phyloP scores from a whole-genome alignment of 2,113 vertebrate species.

The Hipposideros armiger region DNA sequence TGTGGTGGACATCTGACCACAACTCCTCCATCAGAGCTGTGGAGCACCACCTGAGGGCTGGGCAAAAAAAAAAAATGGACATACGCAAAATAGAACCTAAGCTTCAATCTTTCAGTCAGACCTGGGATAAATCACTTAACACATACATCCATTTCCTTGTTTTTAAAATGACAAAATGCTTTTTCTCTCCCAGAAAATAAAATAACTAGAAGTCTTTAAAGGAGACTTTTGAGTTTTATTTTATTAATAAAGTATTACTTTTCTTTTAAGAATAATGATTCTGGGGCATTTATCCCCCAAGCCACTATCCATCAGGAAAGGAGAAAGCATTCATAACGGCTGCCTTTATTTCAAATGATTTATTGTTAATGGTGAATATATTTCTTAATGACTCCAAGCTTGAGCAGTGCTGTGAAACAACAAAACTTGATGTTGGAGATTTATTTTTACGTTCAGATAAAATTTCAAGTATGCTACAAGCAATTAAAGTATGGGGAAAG shows the following conservation, averaged over 20 bases:
- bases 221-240: conserved; percentile 37
- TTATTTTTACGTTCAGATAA: conserved; percentile 64
- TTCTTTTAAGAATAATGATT: conserved; percentile 73
- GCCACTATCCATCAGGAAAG: conserved; percentile 52
- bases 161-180: conserved; percentile 55
- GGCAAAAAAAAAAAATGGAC: neutral
- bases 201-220: conserved; percentile 54
- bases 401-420: conserved; percentile 20
- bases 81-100: neutral
- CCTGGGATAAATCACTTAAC: conserved; percentile 57
- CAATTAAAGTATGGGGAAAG: conserved; percentile 46
- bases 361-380: conserved; percentile 55
- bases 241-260: conserved; percentile 77
- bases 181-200: neutral
- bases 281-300: neutral
- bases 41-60: neutral
- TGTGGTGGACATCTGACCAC: neutral
- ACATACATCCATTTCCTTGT: conserved; percentile 29
- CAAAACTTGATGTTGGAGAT: conserved; percentile 61
- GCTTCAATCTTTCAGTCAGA: conserved; percentile 21
- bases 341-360: conserved; percentile 45
- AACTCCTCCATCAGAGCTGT: neutral
- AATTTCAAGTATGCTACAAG: conserved; percentile 61
- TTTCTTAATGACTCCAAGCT: conserved; percentile 55
- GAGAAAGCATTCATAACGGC: conserved; percentile 23